These are phyloP conservation scores for Bradypodion ventrale DNA, from an alignment of 2,797 vertebrate species.

Conservation along the genomic window DNA sequence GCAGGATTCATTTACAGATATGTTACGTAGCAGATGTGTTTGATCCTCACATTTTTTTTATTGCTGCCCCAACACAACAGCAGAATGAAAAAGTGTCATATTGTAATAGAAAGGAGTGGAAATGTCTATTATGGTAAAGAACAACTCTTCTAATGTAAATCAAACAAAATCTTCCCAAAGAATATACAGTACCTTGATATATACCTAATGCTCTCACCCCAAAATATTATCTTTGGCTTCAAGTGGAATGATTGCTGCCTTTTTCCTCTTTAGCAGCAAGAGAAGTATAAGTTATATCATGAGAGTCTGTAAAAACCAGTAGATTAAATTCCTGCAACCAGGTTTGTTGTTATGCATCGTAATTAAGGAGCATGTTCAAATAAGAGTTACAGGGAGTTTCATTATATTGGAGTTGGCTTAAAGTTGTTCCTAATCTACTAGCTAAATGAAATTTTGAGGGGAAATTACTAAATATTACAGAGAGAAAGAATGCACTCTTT, in stretches of 20 bases:
- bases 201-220: no score
- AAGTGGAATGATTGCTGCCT: neutral
- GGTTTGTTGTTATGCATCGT: neutral
- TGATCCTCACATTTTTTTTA: neutral
- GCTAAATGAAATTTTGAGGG: constrained; percentile 23
- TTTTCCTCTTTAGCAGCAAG: neutral
- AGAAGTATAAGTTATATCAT: neutral
- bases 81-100: neutral
- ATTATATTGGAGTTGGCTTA: neutral
- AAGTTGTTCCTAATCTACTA: neutral
- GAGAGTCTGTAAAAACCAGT: neutral
- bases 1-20: neutral
- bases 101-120: neutral
- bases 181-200: neutral
- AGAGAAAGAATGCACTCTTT: constrained; percentile 9
- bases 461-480: neutral
- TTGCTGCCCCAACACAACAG: neutral
- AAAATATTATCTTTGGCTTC: neutral
- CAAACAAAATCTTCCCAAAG: neutral
- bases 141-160: neutral
- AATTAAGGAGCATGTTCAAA: neutral
- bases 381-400: neutral
- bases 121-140: neutral
- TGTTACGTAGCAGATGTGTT: neutral
- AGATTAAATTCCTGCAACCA: neutral